phyloP scores from a whole-genome alignment of 2,888 invertebrate species.

The Thysanoteuthis rhombus region DNA sequence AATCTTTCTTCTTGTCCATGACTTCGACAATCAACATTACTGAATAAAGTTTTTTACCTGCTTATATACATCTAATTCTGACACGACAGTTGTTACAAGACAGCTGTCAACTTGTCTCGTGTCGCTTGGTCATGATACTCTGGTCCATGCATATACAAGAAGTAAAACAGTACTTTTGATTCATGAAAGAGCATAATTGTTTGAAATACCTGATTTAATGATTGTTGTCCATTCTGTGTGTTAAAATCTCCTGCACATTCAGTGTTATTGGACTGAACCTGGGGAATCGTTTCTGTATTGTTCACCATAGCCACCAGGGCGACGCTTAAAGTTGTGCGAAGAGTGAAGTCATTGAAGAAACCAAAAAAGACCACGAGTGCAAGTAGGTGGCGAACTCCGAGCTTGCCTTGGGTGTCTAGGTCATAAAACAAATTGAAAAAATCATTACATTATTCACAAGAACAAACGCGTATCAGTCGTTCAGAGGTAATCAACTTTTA shows the following conservation, averaged over 20 bases:
- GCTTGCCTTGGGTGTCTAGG: constrained; percentile 35
- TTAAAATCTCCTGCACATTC: neutral
- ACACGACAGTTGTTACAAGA: no score
- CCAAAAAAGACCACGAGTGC: constrained; percentile 68
- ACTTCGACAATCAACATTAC: no score
- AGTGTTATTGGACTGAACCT: neutral
- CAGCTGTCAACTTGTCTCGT: no score
- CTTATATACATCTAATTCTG: no score
- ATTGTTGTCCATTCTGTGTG: neutral
- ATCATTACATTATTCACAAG: neutral
- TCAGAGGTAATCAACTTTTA: no score
- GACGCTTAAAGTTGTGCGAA: constrained; percentile 84
- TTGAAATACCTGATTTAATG: neutral
- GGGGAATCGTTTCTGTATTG: constrained; percentile 30
- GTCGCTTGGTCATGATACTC: no score
- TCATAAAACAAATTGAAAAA: neutral
- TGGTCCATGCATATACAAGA: no score
- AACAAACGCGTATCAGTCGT: no score
- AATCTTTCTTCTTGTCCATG: no score
- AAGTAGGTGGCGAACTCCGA: constrained; percentile 62
- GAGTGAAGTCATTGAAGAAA: constrained; percentile 68
- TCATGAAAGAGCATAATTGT: neutral
- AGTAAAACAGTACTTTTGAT: no score
- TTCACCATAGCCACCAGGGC: constrained; percentile 66
- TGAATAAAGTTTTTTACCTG: no score